Evolutionary conservation across 2,888 invertebrate genomes (phyloP), one percentile per base, ranked within the genome.

Genomic region (Pyrrhosoma nymphula): DNA sequence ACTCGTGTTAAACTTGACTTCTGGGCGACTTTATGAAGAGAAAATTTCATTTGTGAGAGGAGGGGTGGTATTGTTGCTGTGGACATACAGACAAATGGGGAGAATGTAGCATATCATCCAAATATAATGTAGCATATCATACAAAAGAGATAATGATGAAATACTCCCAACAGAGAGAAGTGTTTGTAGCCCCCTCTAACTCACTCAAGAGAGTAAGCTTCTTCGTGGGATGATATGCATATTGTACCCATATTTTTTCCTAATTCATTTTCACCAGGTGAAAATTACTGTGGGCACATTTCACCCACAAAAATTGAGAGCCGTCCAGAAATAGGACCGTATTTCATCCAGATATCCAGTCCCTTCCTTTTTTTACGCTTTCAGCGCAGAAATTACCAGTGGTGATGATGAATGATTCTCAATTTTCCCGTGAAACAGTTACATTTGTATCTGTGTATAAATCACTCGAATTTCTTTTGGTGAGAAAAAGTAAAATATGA

Each of bases 361-460:
- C 35, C n/a, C 18, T 82, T 82, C 14, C 30, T 16, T 26, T 69
- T 82, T 82, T 35, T 82, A 0, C 14, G 26, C 82, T 23, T 35
- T 82, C 82, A 82, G 26, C 35, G 35, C 82, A 30, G 82, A 35
- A 82, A 82, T 82, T 82, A 82, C 30, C 82, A 82, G 16, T 82
- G 82, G 14, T 35, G 82, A 82, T 82, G 82, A 82, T 82, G 82
- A 26, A 82, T 82, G 82, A 82, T 82, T 82, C 35, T 26, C 82
- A 82, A 82, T 82, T 82, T 82, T 30, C 82, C 35, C 82, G 35
- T 35, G 30, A 12, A 82, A 35, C 82, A 82, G 82, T 82, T 35
- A 82, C 82, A 82, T 35, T 35, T 82, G 82, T 82, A 82, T 82
- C 82, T 82, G 82, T 14, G 16, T 18, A 35, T 82, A 82, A 82